Evolutionary conservation across 2,797 vertebrate genomes (phyloP).

Genomic region (Helarctos malayanus): DNA sequence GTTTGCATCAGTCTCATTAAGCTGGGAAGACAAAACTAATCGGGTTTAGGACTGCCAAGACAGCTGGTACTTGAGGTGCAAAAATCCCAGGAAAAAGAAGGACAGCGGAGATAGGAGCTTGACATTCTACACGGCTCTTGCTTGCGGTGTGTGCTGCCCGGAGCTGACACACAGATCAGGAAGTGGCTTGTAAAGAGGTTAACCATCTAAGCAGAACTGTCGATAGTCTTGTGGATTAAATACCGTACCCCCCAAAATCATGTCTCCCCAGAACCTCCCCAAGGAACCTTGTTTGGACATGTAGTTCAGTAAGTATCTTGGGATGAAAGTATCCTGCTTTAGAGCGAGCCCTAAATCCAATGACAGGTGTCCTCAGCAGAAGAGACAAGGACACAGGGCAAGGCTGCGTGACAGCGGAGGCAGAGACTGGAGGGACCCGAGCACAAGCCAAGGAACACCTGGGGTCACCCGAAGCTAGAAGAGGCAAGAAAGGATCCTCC

Average conservation of each 20-base stretch:
- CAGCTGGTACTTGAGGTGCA: not conserved
- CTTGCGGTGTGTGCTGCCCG: not conserved
- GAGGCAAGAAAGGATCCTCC: not conserved
- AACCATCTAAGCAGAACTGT: not conserved
- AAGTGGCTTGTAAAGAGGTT: not conserved
- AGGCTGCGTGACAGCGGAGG: fast-evolving
- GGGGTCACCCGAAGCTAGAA: not conserved
- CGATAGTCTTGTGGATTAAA: not conserved
- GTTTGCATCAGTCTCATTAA: not conserved
- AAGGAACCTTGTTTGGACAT: not conserved
- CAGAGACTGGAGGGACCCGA: not conserved
- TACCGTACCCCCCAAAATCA: not conserved
- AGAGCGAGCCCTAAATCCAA: not conserved
- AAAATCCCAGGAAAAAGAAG: not conserved
- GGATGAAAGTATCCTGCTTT: not conserved
- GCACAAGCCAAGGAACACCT: not conserved
- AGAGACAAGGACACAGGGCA: not conserved
- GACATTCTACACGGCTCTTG: not conserved
- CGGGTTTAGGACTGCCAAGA: not conserved
- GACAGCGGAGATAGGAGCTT: not conserved
- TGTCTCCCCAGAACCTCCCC: not conserved
- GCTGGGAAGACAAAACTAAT: not conserved
- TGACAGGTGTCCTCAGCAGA: not conserved
- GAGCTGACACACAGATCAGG: not conserved
- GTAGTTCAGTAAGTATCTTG: not conserved